Evolutionary conservation across 2,797 vertebrate species (phyloP).

Genomic region (Eremophila alpestris): DNA sequence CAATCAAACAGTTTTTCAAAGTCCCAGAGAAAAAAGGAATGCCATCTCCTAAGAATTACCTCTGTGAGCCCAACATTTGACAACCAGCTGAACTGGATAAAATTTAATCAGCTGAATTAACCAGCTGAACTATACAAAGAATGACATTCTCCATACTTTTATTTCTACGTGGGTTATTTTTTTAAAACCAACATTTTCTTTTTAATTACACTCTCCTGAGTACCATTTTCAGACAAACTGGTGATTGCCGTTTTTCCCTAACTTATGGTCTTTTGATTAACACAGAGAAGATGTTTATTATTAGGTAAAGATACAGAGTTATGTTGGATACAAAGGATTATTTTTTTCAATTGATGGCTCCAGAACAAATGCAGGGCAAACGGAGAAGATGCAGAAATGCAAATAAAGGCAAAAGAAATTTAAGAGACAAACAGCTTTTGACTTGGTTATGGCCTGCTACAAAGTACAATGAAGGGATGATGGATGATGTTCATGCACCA

Average conservation of each 20-base stretch:
- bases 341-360: background rate
- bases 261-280: background rate
- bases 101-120: background rate
- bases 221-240: background rate
- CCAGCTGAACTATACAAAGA: background rate
- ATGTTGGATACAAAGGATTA: background rate
- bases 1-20: background rate
- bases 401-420: background rate
- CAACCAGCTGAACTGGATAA: background rate
- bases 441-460: background rate
- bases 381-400: background rate
- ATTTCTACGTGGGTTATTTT: fast-evolving
- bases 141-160: background rate
- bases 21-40: background rate
- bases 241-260: background rate
- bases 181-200: background rate
- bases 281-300: background rate
- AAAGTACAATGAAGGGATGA: background rate
- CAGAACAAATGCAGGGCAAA: background rate
- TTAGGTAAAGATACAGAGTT: background rate
- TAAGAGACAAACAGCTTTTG: background rate
- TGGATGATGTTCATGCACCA: background rate
- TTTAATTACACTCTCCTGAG: background rate
- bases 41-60: background rate
- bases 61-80: background rate